phyloP scores from a whole-genome alignment of 1,140 invertebrate genomes.

The Daktulosphaira vitifoliae region DNA sequence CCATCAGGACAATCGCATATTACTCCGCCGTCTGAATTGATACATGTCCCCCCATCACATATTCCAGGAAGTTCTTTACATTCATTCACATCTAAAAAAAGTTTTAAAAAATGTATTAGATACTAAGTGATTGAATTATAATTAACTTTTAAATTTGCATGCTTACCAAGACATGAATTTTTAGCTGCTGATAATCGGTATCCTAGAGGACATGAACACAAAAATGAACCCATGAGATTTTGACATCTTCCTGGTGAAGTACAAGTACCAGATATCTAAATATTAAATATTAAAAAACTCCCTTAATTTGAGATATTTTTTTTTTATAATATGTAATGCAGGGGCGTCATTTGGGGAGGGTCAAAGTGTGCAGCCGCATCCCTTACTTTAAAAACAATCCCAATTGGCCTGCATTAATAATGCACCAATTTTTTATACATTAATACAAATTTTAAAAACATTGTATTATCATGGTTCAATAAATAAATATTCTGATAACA shows the following conservation, averaged over 20 bases:
- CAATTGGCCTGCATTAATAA: too few relatives aligned
- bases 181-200: constrained; percentile 54
- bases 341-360: too few relatives aligned
- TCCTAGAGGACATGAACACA: constrained; percentile 58
- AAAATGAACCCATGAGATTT: constrained; percentile 60
- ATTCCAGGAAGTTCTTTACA: constrained; percentile 52
- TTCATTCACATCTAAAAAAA: constrained; percentile 54
- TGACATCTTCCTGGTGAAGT: constrained; percentile 57
- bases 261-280: constrained; percentile 51
- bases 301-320: too few relatives aligned
- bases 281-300: too few relatives aligned
- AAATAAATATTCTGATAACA: too few relatives aligned
- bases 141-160: constrained; percentile 10
- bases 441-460: too few relatives aligned
- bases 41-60: constrained; percentile 47
- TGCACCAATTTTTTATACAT: too few relatives aligned
- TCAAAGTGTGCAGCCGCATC: too few relatives aligned
- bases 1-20: constrained; percentile 69
- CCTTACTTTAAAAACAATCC: too few relatives aligned
- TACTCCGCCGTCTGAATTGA: constrained; percentile 47
- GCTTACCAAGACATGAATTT: constrained; percentile 55
- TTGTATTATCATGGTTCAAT: too few relatives aligned
- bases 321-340: too few relatives aligned
- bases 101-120: background rate
- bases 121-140: too few relatives aligned